Evolutionary conservation across 2,797 vertebrate species (phyloP).

Genomic region (Graptemys geographica): DNA sequence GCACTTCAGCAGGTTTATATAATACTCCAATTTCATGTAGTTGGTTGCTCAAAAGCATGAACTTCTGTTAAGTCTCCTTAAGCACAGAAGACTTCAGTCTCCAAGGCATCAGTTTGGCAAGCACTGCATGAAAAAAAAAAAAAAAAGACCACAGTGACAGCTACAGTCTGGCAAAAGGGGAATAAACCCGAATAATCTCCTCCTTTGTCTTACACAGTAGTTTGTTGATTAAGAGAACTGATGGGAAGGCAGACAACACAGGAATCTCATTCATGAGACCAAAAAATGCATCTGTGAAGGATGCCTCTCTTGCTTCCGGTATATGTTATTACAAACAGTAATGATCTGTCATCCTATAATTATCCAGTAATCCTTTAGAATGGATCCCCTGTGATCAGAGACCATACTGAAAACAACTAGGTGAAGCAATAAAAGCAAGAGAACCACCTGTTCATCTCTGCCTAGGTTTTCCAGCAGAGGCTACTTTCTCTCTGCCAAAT

Average conservation of each 20-base stretch:
- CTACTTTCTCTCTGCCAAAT: background rate
- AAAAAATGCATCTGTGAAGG: background rate
- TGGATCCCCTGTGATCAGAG: background rate
- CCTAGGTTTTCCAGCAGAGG: background rate
- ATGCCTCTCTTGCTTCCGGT: background rate
- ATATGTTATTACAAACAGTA: background rate
- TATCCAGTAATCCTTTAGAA: background rate
- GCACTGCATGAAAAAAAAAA: background rate
- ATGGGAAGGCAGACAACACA: background rate
- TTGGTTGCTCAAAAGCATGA: background rate
- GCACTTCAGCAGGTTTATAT: background rate
- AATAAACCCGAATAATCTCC: background rate
- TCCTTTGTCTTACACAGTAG: rapidly evolving
- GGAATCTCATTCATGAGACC: background rate
- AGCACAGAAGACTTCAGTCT: background rate
- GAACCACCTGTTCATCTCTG: background rate
- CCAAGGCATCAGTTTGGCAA: background rate
- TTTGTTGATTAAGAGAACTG: background rate
- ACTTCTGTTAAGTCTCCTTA: background rate
- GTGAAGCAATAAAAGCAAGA: background rate
- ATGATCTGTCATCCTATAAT: background rate
- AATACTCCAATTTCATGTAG: background rate
- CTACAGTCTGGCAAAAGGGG: background rate
- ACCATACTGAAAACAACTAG: background rate
- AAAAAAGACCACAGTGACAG: background rate